Conservation (phyloP, 2,888 invertebrate species). For the Schizotus pectinicornis region DNA sequence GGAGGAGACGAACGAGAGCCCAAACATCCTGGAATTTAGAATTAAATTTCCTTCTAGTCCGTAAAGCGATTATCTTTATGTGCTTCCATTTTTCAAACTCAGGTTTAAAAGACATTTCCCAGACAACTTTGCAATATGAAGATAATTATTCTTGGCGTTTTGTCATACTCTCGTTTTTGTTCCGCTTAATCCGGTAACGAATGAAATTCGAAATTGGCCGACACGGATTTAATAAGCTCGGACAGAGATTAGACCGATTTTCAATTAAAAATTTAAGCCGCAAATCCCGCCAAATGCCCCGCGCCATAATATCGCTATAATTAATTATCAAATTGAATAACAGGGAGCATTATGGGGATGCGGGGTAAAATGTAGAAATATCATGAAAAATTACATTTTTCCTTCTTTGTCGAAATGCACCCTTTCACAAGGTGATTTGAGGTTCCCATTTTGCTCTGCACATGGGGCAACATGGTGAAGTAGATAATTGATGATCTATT, state of each 20-base stretch:
- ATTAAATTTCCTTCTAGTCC: constrained; percentile 46
- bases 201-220: constrained; percentile 24
- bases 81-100: constrained; percentile 44
- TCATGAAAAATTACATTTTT: no score
- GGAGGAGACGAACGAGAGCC: constrained; percentile 28
- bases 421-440: no score
- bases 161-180: constrained; percentile 27
- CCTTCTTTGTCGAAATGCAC: no score
- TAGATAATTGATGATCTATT: no score
- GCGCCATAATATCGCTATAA: no score
- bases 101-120: constrained; percentile 44
- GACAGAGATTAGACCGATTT: not conserved
- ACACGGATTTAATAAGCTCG: constrained; percentile 1
- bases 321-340: no score
- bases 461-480: no score
- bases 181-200: constrained; percentile 20
- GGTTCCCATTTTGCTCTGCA: no score
- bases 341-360: no score
- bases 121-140: constrained; percentile 43
- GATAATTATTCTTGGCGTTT: constrained; percentile 46
- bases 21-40: constrained; percentile 41
- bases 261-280: not conserved
- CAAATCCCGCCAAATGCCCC: no score
- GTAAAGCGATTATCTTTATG: constrained; percentile 46
- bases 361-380: no score